phyloP scores from a whole-genome alignment of 2,888 invertebrate species.

The Orchesellides sinensis region DNA sequence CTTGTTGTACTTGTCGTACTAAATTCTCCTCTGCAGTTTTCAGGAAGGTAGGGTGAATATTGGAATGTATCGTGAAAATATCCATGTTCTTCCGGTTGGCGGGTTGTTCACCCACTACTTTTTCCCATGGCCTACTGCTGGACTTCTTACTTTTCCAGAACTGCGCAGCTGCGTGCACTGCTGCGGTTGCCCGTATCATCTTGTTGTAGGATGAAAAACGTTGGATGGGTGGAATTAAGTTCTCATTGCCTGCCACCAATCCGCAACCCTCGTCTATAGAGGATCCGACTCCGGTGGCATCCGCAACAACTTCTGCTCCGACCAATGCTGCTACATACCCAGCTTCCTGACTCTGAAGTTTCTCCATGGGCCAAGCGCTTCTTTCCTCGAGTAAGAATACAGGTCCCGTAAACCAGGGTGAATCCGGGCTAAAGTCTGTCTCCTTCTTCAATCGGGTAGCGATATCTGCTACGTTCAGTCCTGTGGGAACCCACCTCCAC shows the following conservation, averaged over 20 bases:
- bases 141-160: neutral
- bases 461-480: neutral
- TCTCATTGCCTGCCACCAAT: neutral
- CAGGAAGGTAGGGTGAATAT: neutral
- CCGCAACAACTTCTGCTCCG: neutral
- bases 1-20: neutral
- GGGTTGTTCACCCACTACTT: no score
- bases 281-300: neutral
- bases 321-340: neutral
- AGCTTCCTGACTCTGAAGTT: neutral
- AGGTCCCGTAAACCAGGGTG: constrained; percentile 8
- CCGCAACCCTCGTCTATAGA: neutral
- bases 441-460: constrained; percentile 4
- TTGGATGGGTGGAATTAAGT: neutral
- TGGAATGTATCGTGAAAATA: no score
- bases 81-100: no score
- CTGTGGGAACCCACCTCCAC: constrained; percentile 33
- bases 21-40: neutral
- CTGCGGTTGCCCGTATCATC: neutral
- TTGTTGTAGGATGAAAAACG: neutral
- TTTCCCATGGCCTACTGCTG: no score
- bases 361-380: neutral
- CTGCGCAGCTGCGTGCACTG: neutral
- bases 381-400: neutral
- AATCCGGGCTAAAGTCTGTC: neutral